Evolutionary conservation across 2,113 vertebrate species (phyloP), one percentile per base, ranked within the genome.

Genomic region (Elanus axillaris): DNA sequence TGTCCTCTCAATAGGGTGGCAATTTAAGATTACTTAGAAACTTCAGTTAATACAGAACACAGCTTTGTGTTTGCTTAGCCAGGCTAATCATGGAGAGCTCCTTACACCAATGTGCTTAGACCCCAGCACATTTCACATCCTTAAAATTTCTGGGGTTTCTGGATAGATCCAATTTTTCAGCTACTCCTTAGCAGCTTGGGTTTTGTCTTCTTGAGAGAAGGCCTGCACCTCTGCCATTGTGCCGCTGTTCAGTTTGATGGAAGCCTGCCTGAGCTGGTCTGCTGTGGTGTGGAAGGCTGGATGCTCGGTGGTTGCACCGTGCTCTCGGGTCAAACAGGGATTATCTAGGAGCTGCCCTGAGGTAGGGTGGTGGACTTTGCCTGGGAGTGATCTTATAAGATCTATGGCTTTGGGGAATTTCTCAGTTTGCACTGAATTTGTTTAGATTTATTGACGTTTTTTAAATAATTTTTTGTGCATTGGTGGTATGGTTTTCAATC

Each of bases 61-160:
- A 63, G 34, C 71, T 88, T 86, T 60, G 64, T 71, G 55, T 85
- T 82, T 93, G 78, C 63, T 94, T 95, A 87, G 85, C 55, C 47
- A 36, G 50, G 72, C 71, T 94, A 40, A 43, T 80, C 4, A 0
- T 4, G 2, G 25, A 38, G 38, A 82, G 15, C 66, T 67, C 17
- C 3, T 92, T 91, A 60, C 20, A 62, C 32, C 43, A 40, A 4
- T 32, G 20, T 76, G 45, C 86, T 92, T 83, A 38, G 86, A 79
- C 8, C 50, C 8, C 50, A 94, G 36, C 18, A 11, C 42, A n/a
- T 90, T 90, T 68, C 4, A 1, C 5, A 26, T 76, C 71, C 76
- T 76, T 56, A 76, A 86, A 63, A 62, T 48, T 94, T 75, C 53
- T 31, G 0, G 1, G 16, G 19, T 87, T 40, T 86, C 60, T 73